Evolutionary conservation across 2,797 vertebrate genomes (phyloP).

Genomic region (Eleutherodactylus coqui): DNA sequence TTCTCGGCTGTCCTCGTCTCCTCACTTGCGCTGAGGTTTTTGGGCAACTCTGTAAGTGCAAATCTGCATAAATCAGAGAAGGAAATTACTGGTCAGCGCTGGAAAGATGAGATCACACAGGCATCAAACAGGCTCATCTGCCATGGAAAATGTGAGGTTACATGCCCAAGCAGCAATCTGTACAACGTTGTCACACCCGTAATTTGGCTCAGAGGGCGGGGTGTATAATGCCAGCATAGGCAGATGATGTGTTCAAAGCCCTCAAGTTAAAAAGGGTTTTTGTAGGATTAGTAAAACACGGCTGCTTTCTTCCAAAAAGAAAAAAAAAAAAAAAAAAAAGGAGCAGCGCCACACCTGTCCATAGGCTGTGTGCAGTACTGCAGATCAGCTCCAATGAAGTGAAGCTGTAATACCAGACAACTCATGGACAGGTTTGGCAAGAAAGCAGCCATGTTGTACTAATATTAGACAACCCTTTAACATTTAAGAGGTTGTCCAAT

Average conservation of each 20-base stretch:
- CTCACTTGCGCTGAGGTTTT: conserved; percentile 14
- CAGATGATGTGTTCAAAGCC: neutral
- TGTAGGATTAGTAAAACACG: neutral
- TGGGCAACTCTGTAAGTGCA: conserved; percentile 42
- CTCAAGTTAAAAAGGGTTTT: neutral
- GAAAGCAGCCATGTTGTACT: no score
- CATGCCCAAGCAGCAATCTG: neutral
- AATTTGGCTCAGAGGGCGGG: neutral
- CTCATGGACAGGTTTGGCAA: no score
- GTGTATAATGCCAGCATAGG: neutral
- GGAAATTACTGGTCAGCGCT: conserved; percentile 35
- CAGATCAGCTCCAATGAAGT: no score
- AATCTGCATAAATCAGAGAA: conserved; percentile 41
- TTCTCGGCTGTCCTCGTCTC: neutral
- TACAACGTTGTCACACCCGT: neutral
- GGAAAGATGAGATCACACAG: conserved; percentile 19
- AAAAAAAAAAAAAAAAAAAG: no score
- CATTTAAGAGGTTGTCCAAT: no score
- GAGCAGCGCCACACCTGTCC: no score
- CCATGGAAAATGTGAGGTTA: conserved; percentile 31
- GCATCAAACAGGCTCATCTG: neutral
- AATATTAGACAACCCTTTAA: no score
- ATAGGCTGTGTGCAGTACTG: no score
- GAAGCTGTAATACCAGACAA: no score
- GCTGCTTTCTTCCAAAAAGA: neutral